These are phyloP conservation scores for Myodes glareolus DNA, from an alignment of 2,113 vertebrate species.

Conservation along the genomic window DNA sequence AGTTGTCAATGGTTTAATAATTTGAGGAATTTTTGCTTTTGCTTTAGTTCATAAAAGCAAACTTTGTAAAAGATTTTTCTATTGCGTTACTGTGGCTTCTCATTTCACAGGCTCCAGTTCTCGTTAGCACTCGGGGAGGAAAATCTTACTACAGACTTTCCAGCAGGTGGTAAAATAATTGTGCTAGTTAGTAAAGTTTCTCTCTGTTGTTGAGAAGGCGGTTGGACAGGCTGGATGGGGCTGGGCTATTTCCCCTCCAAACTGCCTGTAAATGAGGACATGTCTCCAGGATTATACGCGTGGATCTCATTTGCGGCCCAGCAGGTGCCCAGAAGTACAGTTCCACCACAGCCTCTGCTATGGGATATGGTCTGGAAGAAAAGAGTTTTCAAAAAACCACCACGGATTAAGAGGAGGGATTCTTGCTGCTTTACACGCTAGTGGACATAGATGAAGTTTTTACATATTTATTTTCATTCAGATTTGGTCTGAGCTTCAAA, in stretches of 20 bases:
- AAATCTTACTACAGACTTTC: slow-evolving; percentile 6
- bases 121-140: background rate
- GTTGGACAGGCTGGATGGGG: background rate
- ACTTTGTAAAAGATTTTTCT: background rate
- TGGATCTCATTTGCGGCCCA: background rate
- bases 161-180: background rate
- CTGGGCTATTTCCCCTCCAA: background rate
- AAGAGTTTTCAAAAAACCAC: background rate
- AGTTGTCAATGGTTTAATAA: background rate
- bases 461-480: background rate
- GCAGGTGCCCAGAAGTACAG: rapidly evolving
- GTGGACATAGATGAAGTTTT: background rate
- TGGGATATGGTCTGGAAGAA: background rate
- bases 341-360: background rate
- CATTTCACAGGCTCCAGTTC: background rate
- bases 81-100: background rate
- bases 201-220: background rate
- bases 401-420: background rate
- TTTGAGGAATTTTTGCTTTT: slow-evolving; percentile 6
- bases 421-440: background rate
- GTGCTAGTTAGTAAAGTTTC: background rate
- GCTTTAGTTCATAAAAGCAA: slow-evolving; percentile 1
- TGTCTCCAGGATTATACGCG: background rate
- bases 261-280: background rate
- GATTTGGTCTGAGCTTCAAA: background rate